Conservation (phyloP, 2,113 vertebrate genomes). For the Ploceus nigricollis region DNA sequence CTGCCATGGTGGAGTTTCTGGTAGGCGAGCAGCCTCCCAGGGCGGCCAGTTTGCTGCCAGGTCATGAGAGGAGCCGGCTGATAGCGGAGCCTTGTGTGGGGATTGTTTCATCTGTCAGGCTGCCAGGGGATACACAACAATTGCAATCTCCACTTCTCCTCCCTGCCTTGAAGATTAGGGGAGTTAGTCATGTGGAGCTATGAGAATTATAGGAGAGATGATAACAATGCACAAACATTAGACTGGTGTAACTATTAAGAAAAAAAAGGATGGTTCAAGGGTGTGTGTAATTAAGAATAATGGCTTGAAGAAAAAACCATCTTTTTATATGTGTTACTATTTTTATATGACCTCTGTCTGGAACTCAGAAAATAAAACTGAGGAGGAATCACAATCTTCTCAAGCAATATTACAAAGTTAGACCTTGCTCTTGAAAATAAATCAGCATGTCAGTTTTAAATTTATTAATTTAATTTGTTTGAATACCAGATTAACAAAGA, state of each 20-base stretch:
- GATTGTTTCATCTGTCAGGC: slow-evolving; percentile 9
- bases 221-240: neutral
- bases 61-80: neutral
- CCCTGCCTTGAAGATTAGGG: slow-evolving; percentile 13
- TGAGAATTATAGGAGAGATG: neutral
- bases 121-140: slow-evolving; percentile 18
- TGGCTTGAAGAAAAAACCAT: neutral
- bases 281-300: neutral
- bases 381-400: neutral
- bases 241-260: neutral
- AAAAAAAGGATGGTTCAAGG: neutral
- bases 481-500: neutral
- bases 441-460: slow-evolving; percentile 9
- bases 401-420: neutral
- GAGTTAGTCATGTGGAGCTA: neutral
- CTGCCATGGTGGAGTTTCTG: neutral
- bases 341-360: slow-evolving; percentile 7
- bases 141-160: neutral
- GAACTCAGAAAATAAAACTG: neutral
- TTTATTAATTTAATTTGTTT: slow-evolving; percentile 38
- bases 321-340: neutral
- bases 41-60: neutral
- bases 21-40: neutral
- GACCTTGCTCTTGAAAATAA: slow-evolving; percentile 10
- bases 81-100: neutral